These are phyloP conservation scores for Acanthaster planci DNA, from an alignment of 35 echinoderm and acorn worm species.

Conservation along the genomic window DNA sequence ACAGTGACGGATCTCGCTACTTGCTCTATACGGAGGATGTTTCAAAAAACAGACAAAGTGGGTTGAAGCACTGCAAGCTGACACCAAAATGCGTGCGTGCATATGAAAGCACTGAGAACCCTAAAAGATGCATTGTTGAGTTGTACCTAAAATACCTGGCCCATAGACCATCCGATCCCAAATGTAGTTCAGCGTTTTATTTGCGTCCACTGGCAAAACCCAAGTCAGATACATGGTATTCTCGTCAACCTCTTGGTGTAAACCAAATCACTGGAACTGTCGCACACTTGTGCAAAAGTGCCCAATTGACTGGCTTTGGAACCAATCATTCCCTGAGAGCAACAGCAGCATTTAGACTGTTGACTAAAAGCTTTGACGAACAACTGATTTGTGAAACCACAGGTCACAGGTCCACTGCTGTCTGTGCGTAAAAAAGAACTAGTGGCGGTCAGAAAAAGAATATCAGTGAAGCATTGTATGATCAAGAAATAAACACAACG, in stretches of 20 bases:
- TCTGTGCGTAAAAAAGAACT: not conserved
- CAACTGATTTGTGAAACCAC: not conserved
- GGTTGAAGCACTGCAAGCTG: conserved; percentile 17
- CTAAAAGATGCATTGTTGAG: not conserved
- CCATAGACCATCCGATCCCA: not conserved
- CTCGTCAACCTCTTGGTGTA: not conserved
- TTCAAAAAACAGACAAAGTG: conserved; percentile 11
- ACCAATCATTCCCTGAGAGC: conserved; percentile 26
- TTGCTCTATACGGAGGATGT: conserved; percentile 18
- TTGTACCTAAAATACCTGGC: not conserved
- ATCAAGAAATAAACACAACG: too few relatives aligned
- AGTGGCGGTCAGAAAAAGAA: not conserved
- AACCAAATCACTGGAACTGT: not conserved
- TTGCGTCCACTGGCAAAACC: conserved; percentile 21
- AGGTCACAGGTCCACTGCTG: too few relatives aligned
- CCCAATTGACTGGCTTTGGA: not conserved
- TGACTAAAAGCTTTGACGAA: not conserved
- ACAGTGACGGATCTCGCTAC: not conserved
- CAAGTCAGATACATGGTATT: not conserved
- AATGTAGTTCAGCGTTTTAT: not conserved
- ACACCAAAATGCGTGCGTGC: conserved; percentile 5
- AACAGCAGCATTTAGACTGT: not conserved
- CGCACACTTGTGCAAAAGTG: not conserved
- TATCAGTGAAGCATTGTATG: not conserved
- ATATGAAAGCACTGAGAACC: conserved; percentile 5